Conservation (phyloP, 1,140 invertebrate genomes). For the Drosophila repleta region DNA sequence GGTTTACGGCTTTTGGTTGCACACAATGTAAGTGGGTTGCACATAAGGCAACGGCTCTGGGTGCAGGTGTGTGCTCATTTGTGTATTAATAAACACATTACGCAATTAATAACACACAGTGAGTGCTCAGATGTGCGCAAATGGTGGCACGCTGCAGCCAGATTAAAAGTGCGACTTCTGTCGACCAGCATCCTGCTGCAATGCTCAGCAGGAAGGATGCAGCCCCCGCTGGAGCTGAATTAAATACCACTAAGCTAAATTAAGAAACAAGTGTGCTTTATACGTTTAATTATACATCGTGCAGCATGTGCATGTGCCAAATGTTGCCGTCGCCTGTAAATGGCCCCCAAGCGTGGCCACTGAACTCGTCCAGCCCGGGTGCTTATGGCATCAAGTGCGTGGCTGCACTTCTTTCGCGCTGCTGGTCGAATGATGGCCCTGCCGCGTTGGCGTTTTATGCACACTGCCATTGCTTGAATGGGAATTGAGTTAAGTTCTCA, state of each 20-base stretch:
- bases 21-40: constrained; percentile 12
- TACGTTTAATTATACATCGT: constrained; percentile 16
- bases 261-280: constrained; percentile 15
- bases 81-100: constrained; percentile 78
- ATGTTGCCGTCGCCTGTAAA: constrained; percentile 58
- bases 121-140: constrained; percentile 73
- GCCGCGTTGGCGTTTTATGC: constrained; percentile 24
- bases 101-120: constrained; percentile 78
- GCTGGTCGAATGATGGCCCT: constrained; percentile 37
- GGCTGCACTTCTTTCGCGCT: constrained; percentile 51
- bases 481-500: constrained; percentile 48
- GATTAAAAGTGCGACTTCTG: constrained; percentile 25
- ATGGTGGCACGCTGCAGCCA: constrained; percentile 54
- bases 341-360: constrained; percentile 47
- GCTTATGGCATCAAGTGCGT: constrained; percentile 50
- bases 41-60: constrained; percentile 5
- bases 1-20: constrained; percentile 1
- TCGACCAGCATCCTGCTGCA: constrained; percentile 15
- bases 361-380: constrained; percentile 30
- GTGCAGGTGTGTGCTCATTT: constrained; percentile 39
- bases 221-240: not conserved
- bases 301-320: constrained; percentile 65
- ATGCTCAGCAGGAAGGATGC: constrained; percentile 10
- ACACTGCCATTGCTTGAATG: constrained; percentile 20
- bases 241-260: constrained; percentile 35